phyloP scores from a whole-genome alignment of 2,888 invertebrate genomes.

The Conus canariensis region DNA sequence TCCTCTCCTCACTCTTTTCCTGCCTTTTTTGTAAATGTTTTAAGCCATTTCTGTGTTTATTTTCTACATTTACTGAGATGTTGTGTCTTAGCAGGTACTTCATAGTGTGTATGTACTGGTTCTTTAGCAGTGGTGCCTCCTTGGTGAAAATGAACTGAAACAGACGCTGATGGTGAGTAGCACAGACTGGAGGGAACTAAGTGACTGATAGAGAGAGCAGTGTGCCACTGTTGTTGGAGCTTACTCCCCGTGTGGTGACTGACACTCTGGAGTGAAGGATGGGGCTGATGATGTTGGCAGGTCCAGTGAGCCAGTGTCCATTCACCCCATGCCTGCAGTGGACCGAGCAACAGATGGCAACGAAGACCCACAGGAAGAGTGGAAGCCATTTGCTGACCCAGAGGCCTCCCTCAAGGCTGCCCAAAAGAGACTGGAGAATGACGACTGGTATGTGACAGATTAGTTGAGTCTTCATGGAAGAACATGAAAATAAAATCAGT shows the following conservation, averaged over 20 bases:
- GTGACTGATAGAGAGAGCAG: no score
- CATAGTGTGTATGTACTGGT: no score
- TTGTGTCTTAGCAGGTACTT: no score
- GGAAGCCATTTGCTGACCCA: conserved; percentile 83
- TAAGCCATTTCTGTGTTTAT: no score
- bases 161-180: no score
- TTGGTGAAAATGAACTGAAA: no score
- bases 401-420: conserved; percentile 84
- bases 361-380: conserved; percentile 70
- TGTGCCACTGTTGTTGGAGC: no score
- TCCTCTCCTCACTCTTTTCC: background rate
- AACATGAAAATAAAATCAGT: no score
- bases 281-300: conserved; percentile 48
- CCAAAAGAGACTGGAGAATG: conserved; percentile 71
- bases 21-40: background rate
- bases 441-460: conserved; percentile 74
- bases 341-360: conserved; percentile 59
- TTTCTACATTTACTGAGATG: no score
- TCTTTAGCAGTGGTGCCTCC: no score
- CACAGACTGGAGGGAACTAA: no score
- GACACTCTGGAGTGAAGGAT: no score
- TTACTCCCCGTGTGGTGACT: background rate
- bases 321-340: conserved; percentile 68
- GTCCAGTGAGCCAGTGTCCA: conserved; percentile 62
- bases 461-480: background rate